Base-by-base conservation (phyloP, 1,140 invertebrate genomes). In the Teleogryllus occipitalis region DNA sequence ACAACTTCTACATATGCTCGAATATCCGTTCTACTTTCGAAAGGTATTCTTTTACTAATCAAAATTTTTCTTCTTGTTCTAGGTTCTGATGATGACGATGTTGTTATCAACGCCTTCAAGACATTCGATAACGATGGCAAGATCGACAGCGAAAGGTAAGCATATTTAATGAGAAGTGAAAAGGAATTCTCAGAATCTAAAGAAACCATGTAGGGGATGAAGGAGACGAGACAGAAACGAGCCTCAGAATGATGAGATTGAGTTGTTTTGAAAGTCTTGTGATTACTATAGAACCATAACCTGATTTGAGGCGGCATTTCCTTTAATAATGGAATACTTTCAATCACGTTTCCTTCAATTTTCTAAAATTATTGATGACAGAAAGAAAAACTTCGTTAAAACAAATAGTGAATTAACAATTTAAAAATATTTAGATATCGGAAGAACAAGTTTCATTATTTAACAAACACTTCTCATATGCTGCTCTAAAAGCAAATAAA, bases 81-180 rank as follows among this genome's bases (percentile, higher is more conserved):
- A 91, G 91, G 90, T 82, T 89, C 91, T 83, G 97, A 99, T 87
- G 96, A 98, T 80, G 97, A 99, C 85, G 95, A 97, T 78, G 94
- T 96, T 83, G 94, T 99, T 84, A 93, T 96, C 87, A 93, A 93
- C 86, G 97, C 97, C 84, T 99, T 99, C 91, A 94, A 93, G 87
- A 94, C 96, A 88, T 99, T 98, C 89, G 97, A 99, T 87, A 92
- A 94, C 49, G 91, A 93, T 81, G 95, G 95, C 87, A 92, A 92
- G 89, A 96, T 96, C 87, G 92, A 96, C 88, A 91, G 93, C 82
- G 94, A 96, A 86, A 93, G 88, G 91, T 92, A 87, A 87, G 86
- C 83, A 79, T 39, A 39, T 39, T 39, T 5, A 39, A 80, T 76
- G 21, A 10, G 10, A 8, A 79, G 8, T 74, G 7, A 18, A 65